Percentiles rank a stretch among this genome's conserved stretches.
These are phyloP conservation scores for Smithornis capensis DNA, from an alignment of 2,113 vertebrate genomes.

Conservation along the genomic window DNA sequence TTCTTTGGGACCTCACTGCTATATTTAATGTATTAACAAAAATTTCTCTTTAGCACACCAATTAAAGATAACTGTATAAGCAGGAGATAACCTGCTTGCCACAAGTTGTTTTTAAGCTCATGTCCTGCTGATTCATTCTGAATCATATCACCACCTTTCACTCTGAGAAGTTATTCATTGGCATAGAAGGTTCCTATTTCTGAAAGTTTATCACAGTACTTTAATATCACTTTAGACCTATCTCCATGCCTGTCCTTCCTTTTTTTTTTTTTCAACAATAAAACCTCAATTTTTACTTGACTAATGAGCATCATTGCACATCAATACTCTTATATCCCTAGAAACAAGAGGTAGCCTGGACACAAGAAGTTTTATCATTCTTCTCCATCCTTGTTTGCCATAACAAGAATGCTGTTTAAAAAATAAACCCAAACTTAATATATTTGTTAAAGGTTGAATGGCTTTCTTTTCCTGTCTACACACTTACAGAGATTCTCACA, in stretches of 20 bases:
- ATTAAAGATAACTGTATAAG: slow-evolving; percentile 16
- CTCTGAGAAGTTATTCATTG: slow-evolving; percentile 36
- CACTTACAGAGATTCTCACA: neutral
- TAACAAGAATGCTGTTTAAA: neutral
- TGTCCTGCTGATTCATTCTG: slow-evolving; percentile 41
- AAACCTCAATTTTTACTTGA: neutral
- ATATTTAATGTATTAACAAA: slow-evolving; percentile 10
- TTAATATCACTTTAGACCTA: neutral
- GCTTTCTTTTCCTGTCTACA: neutral
- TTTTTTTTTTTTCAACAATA: neutral
- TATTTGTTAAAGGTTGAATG: neutral
- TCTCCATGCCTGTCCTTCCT: neutral
- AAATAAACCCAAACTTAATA: neutral
- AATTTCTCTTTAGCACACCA: slow-evolving; percentile 12
- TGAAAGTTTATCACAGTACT: slow-evolving; percentile 1
- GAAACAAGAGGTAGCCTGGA: neutral
- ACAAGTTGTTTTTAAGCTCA: neutral
- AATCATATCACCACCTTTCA: slow-evolving; percentile 28
- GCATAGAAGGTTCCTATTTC: neutral
- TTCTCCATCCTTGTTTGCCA: neutral
- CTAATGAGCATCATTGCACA: neutral
- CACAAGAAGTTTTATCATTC: neutral
- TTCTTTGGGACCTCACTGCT: neutral
- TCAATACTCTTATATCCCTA: neutral
- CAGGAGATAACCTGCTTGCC: slow-evolving; percentile 41